Evolutionary conservation across 2,888 invertebrate species (phyloP).

Genomic region (Yponomeuta plumbellus): DNA sequence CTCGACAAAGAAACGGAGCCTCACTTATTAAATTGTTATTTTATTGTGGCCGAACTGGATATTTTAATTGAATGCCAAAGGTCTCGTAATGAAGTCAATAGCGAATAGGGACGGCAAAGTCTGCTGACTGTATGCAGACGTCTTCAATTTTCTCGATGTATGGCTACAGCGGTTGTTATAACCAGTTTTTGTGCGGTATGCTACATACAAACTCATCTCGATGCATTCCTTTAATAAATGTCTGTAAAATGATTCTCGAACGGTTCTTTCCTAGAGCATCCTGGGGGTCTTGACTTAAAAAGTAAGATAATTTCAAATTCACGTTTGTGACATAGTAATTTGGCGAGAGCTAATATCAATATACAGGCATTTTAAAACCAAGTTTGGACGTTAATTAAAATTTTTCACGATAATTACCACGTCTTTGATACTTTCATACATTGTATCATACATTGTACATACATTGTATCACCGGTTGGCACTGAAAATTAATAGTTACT

Average conservation of each 20-base stretch:
- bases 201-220: conserved; percentile 32
- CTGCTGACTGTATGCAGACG: conserved; percentile 27
- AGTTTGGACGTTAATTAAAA: too few relatives aligned
- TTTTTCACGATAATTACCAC: too few relatives aligned
- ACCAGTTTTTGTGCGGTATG: conserved; percentile 50
- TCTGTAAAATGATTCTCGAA: conserved; percentile 35
- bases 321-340: too few relatives aligned
- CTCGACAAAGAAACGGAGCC: conserved; percentile 3
- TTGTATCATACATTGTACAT: too few relatives aligned
- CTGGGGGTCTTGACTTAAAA: neutral
- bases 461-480: too few relatives aligned
- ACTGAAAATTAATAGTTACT: too few relatives aligned
- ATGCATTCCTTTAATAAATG: conserved; percentile 58
- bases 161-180: conserved; percentile 40
- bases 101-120: conserved; percentile 22
- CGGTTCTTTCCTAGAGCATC: neutral
- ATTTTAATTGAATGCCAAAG: conserved; percentile 9
- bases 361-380: too few relatives aligned
- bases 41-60: neutral
- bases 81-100: conserved; percentile 38
- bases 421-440: too few relatives aligned
- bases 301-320: neutral
- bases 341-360: too few relatives aligned
- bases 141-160: conserved; percentile 26
- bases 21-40: conserved; percentile 3